phyloP scores from a whole-genome alignment of 2,888 invertebrate genomes.

The Cephus sareptanus region DNA sequence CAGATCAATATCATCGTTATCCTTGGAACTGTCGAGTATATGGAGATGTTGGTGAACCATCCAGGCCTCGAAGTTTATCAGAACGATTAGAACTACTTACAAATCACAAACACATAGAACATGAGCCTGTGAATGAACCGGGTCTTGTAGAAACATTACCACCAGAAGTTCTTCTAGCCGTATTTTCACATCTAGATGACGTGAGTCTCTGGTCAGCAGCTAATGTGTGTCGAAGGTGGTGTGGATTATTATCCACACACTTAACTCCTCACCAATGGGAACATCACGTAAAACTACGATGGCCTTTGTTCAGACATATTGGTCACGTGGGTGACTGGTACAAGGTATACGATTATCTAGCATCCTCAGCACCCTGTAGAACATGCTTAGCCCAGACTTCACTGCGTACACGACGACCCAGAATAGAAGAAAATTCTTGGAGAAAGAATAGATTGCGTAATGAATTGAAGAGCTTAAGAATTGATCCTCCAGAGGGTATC shows the following conservation, averaged over 20 bases:
- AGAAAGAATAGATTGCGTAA: constrained; percentile 81
- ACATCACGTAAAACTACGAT: constrained; percentile 79
- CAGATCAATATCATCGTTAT: constrained; percentile 24
- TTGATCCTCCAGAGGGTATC: constrained; percentile 88
- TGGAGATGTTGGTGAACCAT: constrained; percentile 59
- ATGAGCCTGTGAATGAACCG: constrained; percentile 66
- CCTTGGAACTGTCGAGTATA: constrained; percentile 40
- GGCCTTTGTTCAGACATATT: constrained; percentile 88
- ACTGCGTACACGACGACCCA: constrained; percentile 72
- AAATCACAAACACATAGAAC: constrained; percentile 63
- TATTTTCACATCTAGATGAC: constrained; percentile 92
- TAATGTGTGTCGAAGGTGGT: constrained; percentile 88
- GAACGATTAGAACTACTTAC: constrained; percentile 73
- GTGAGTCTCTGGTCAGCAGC: constrained; percentile 90
- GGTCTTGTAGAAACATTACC: constrained; percentile 78
- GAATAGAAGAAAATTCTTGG: constrained; percentile 82
- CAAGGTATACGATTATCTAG: constrained; percentile 73
- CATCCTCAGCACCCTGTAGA: constrained; percentile 74
- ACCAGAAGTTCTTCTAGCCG: constrained; percentile 85
- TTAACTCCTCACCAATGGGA: constrained; percentile 85
- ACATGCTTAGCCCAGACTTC: constrained; percentile 90
- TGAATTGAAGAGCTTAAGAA: constrained; percentile 77
- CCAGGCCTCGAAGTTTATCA: constrained; percentile 70
- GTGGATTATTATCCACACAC: constrained; percentile 81
- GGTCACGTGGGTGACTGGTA: constrained; percentile 82